Percentiles rank a stretch among this genome's conserved stretches.
Conservation (phyloP, 1,140 invertebrate genomes). For the Aphis gossypii region DNA sequence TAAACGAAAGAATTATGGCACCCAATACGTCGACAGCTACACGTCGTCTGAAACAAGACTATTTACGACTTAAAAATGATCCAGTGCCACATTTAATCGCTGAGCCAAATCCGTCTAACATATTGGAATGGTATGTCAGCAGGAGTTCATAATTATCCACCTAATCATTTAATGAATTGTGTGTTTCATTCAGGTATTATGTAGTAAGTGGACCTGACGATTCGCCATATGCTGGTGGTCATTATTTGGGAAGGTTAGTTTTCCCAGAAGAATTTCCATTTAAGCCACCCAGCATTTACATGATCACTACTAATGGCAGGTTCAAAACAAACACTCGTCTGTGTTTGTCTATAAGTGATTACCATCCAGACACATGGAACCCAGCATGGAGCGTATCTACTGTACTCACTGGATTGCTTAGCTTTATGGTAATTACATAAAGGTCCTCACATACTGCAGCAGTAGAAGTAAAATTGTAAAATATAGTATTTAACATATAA, state of each 20-base stretch:
- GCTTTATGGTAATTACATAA: constrained; percentile 79
- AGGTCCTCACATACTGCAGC: too few relatives aligned
- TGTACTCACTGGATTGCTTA: constrained; percentile 91
- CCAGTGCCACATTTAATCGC: constrained; percentile 94
- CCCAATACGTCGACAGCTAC: constrained; percentile 69
- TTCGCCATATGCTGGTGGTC: constrained; percentile 92
- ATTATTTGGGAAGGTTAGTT: constrained; percentile 95
- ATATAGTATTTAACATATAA: too few relatives aligned
- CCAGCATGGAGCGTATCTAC: constrained; percentile 97
- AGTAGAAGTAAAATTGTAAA: too few relatives aligned
- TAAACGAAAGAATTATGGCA: constrained; percentile 1
- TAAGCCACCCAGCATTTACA: constrained; percentile 97
- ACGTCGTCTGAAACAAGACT: constrained; percentile 92
- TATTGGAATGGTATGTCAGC: constrained; percentile 87
- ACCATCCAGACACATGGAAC: constrained; percentile 98
- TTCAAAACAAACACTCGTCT: constrained; percentile 90
- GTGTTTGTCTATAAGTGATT: constrained; percentile 96
- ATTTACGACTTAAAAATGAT: constrained; percentile 91
- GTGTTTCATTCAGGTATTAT: constrained; percentile 76
- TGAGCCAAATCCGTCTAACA: constrained; percentile 93
- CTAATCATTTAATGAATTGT: constrained; percentile 6
- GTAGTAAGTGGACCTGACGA: constrained; percentile 89
- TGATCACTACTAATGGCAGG: constrained; percentile 96
- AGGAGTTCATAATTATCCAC: neutral
- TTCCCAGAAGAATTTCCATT: constrained; percentile 98